These are phyloP conservation scores for Eubucco bourcierii DNA, from an alignment of 2,113 vertebrate genomes.

Conservation along the genomic window DNA sequence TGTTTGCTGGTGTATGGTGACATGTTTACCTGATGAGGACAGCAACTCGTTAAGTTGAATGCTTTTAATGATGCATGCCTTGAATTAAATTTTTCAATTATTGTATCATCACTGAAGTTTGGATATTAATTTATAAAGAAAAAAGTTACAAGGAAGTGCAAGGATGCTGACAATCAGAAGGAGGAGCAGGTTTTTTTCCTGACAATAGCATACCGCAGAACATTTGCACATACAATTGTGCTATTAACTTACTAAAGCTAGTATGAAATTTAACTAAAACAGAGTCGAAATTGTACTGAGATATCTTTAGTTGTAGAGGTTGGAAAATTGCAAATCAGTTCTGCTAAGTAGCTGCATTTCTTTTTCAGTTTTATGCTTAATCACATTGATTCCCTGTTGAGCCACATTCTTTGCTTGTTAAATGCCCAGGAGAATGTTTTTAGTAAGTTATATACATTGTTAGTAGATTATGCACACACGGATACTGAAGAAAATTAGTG, in stretches of 20 bases:
- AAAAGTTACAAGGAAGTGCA: conserved; percentile 75
- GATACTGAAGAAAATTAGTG: neutral
- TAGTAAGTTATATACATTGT: neutral
- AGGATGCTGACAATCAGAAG: conserved; percentile 80
- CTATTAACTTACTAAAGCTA: conserved; percentile 73
- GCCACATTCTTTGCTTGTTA: conserved; percentile 45
- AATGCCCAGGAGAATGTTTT: conserved; percentile 31
- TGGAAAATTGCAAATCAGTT: conserved; percentile 46
- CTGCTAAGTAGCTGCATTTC: neutral
- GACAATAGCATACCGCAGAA: conserved; percentile 57
- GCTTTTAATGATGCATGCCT: neutral
- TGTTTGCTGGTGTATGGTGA: neutral
- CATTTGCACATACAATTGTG: conserved; percentile 58
- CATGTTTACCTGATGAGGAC: no score
- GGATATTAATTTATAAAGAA: conserved; percentile 75
- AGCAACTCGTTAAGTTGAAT: no score
- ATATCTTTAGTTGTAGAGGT: conserved; percentile 39
- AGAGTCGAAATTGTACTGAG: conserved; percentile 36
- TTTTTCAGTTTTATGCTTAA: neutral
- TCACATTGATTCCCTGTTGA: conserved; percentile 39
- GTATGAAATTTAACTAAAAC: conserved; percentile 70
- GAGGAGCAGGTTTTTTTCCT: conserved; percentile 36
- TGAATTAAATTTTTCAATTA: neutral
- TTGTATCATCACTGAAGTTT: conserved; percentile 59
- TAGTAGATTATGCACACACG: neutral